Percentiles rank a stretch among this genome's conserved stretches.
phyloP scores from a whole-genome alignment of 2,797 vertebrate species.

The Moxostoma hubbsi region DNA sequence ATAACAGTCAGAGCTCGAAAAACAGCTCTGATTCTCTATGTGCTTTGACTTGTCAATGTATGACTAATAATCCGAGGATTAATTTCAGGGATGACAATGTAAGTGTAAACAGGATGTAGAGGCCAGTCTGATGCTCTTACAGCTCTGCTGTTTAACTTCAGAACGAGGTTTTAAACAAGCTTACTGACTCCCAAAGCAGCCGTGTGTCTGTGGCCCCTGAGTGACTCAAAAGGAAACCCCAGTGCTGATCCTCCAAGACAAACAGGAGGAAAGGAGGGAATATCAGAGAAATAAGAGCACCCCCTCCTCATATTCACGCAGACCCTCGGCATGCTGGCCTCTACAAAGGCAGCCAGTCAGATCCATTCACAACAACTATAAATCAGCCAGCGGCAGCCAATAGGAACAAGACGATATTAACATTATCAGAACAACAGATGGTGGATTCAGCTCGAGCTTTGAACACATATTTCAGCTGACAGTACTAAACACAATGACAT shows the following conservation, averaged over 20 bases:
- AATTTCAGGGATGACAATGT: conserved; percentile 54
- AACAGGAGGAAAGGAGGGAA: conserved; percentile 61
- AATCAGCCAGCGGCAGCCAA: conserved; percentile 59
- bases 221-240: conserved; percentile 49
- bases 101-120: conserved; percentile 43
- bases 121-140: conserved; percentile 17
- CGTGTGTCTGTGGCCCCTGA: conserved; percentile 38
- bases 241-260: conserved; percentile 48
- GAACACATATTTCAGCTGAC: conserved; percentile 53
- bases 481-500: conserved; percentile 50
- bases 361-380: conserved; percentile 59
- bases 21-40: conserved; percentile 46
- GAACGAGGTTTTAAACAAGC: conserved; percentile 37
- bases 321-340: conserved; percentile 64
- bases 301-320: conserved; percentile 19
- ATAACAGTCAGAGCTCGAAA: conserved; percentile 52
- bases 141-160: conserved; percentile 3
- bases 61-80: conserved; percentile 60
- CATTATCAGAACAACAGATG: conserved; percentile 58
- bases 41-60: conserved; percentile 42
- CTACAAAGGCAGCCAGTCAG: conserved; percentile 64
- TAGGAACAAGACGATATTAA: conserved; percentile 52
- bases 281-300: conserved; percentile 70
- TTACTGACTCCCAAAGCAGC: conserved; percentile 43
- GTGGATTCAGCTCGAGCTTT: conserved; percentile 41